Percentiles rank a stretch among this genome's conserved stretches.
phyloP scores from a whole-genome alignment of 2,797 vertebrate species.

The Ambastaia sidthimunki region DNA sequence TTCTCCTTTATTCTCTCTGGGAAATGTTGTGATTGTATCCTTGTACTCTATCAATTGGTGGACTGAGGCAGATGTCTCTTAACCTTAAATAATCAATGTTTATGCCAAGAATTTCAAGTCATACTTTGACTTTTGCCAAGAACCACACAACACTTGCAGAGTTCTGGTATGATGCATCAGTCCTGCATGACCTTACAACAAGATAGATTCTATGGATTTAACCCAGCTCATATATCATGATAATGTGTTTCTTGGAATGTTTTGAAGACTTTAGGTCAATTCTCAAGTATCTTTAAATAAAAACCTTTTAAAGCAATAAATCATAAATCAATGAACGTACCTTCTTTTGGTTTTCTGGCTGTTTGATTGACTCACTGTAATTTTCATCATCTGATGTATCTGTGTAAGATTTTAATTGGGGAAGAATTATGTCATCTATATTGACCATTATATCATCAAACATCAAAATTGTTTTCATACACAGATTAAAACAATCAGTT shows the following conservation, averaged over 20 bases:
- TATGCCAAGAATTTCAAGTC: conserved; percentile 1
- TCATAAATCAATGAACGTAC: conserved; percentile 9
- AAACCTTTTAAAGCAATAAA: neutral
- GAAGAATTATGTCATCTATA: conserved; percentile 72
- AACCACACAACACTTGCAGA: conserved; percentile 5
- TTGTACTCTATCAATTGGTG: conserved; percentile 3
- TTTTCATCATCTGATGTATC: conserved; percentile 89
- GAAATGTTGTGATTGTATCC: conserved; percentile 10
- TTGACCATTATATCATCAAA: conserved; percentile 20
- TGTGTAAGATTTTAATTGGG: conserved; percentile 79
- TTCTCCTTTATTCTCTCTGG: neutral
- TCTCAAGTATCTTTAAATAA: no score
- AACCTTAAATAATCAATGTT: neutral
- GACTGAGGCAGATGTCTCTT: conserved; percentile 5
- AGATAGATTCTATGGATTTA: neutral
- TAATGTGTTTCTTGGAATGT: neutral
- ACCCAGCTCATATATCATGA: neutral
- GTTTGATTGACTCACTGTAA: conserved; percentile 93
- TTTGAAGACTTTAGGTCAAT: no score
- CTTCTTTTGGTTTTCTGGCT: conserved; percentile 85
- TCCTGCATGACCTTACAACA: neutral
- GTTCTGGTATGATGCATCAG: neutral
- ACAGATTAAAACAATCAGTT: neutral
- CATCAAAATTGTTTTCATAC: conserved; percentile 1
- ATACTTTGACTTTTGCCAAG: conserved; percentile 9